A percentile compares a stretch with the other conserved stretches of the same genome.
Evolutionary conservation across 2,113 vertebrate species (phyloP).

Genomic region (Castor canadensis): DNA sequence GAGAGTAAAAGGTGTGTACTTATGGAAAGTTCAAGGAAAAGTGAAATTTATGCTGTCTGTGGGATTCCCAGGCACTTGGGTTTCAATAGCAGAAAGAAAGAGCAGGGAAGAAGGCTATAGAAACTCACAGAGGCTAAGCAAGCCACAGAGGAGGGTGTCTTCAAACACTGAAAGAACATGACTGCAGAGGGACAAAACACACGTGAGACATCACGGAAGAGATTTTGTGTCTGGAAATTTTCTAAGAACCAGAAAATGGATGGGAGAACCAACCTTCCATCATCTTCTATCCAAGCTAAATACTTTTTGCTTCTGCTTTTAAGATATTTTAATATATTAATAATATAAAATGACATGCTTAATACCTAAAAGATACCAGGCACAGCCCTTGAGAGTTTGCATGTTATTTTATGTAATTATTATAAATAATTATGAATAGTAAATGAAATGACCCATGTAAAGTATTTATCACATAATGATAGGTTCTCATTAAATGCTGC

Average conservation of each 20-base stretch:
- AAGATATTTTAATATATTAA: neutral
- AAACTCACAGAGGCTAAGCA: neutral
- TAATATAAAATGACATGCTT: neutral
- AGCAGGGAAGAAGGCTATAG: neutral
- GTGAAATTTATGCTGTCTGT: neutral
- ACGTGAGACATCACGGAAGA: neutral
- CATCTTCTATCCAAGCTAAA: neutral
- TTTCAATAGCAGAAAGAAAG: neutral
- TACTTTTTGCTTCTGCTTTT: neutral
- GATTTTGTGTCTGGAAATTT: neutral
- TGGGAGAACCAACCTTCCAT: neutral
- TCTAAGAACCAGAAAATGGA: neutral
- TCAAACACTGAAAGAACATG: neutral
- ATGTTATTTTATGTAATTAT: neutral
- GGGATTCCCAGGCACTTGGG: neutral
- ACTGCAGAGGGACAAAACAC: neutral
- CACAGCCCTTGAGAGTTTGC: neutral
- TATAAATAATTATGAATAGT: constrained; percentile 33
- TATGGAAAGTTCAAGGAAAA: neutral
- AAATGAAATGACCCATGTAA: neutral
- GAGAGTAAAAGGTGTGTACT: neutral
- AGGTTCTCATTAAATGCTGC: neutral
- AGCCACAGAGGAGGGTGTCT: neutral
- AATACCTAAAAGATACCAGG: neutral
- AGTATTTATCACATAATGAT: neutral